A percentile compares a stretch with the other conserved stretches of the same genome.
Evolutionary conservation across 2,888 invertebrate species (phyloP).

Genomic region (Podabrus alpinus): DNA sequence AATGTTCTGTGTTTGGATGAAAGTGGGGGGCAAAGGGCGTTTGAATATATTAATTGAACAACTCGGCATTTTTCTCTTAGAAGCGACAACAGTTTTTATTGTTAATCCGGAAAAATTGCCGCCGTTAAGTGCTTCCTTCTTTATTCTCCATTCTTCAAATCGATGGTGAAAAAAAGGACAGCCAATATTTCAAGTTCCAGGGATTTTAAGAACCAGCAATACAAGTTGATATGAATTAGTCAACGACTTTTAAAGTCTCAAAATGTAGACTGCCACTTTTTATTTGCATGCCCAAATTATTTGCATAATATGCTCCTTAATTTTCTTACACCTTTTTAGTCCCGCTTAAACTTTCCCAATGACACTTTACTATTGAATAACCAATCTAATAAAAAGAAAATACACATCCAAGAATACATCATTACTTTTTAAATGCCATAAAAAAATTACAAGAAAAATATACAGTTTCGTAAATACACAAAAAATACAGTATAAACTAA

Average conservation of each 20-base stretch:
- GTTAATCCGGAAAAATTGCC: conserved; percentile 48
- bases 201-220: conserved; percentile 45
- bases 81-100: conserved; percentile 53
- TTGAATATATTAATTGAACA: conserved; percentile 57
- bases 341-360: not conserved
- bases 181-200: conserved; percentile 37
- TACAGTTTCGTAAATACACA: not conserved
- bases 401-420: not conserved
- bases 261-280: conserved; percentile 54
- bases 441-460: conserved; percentile 1
- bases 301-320: conserved; percentile 51
- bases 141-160: conserved; percentile 22
- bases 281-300: conserved; percentile 51
- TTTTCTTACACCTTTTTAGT: conserved; percentile 39
- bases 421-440: not conserved
- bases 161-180: conserved; percentile 39
- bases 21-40: conserved; percentile 40
- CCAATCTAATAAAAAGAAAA: not conserved
- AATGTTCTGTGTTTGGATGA: conserved; percentile 49
- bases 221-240: conserved; percentile 53
- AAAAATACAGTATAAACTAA: conserved; percentile 1
- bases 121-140: conserved; percentile 30
- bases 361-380: not conserved
- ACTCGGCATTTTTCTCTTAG: conserved; percentile 54
- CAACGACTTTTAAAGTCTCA: conserved; percentile 53